These are phyloP conservation scores for Resseliella maxima DNA, from an alignment of 2,888 invertebrate species.

Conservation along the genomic window DNA sequence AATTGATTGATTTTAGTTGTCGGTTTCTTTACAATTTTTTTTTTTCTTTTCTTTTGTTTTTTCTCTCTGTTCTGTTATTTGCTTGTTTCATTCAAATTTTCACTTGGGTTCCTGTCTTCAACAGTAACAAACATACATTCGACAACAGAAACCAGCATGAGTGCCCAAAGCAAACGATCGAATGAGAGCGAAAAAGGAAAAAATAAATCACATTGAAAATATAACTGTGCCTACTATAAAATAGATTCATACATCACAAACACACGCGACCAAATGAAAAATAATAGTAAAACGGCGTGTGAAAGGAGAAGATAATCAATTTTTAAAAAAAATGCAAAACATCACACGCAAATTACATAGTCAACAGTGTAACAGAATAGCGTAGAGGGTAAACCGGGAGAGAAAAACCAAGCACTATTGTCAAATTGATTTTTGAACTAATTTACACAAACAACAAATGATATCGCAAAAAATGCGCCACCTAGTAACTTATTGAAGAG, in stretches of 20 bases:
- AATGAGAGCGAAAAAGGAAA: neutral
- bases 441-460: no score
- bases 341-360: slow-evolving; percentile 21
- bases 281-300: neutral
- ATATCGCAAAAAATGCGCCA: no score
- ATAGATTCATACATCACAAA: neutral
- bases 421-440: no score
- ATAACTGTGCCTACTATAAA: neutral
- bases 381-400: no score
- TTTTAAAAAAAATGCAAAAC: slow-evolving; percentile 3
- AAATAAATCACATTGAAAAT: neutral
- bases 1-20: no score
- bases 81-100: neutral
- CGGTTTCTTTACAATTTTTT: no score
- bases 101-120: neutral
- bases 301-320: neutral
- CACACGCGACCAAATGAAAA: neutral
- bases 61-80: neutral
- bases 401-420: no score
- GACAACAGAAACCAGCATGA: no score
- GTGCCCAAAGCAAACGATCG: neutral
- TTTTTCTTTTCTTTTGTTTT: no score
- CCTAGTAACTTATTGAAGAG: no score
- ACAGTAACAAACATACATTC: neutral
- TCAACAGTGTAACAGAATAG: neutral